Evolutionary conservation across 2,113 vertebrate species (phyloP), one percentile per base, ranked within the genome.

Genomic region (Ciconia maguari): DNA sequence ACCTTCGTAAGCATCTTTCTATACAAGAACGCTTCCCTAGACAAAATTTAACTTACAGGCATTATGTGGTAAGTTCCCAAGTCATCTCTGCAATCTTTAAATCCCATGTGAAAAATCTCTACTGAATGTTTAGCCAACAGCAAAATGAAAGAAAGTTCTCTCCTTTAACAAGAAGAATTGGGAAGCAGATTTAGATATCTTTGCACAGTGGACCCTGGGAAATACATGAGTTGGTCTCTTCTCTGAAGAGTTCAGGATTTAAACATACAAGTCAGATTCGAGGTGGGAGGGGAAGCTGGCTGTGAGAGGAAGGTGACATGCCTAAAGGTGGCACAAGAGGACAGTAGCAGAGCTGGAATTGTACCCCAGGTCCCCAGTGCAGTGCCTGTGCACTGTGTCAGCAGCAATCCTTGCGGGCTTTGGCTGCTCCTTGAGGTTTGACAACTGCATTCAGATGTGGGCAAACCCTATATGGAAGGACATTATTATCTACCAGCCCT

Each of bases 261-360:
- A 58, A 46, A 42, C 13, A 14, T 24, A 11, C 19, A 16, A 10
- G 41, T 16, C 62, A 46, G 38, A 44, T 44, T 55, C 0, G 9
- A 61, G 51, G 18, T 65, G 71, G 36, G 62, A 82, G 58, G 52
- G 8, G 46, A 77, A 49, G 41, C 5, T 0, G 3, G n/a, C 57
- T 48, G 62, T 1, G 7, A 74, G 83, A 64, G 64, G 66, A 92
- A 84, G 90, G 44, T 66, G 52, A 76, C 25, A 3, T 62, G 81
- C 80, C 91, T 89, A 77, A 85, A 83, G 60, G 89, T 83, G 76
- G 58, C 83, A 94, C 64, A 79, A 90, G 75, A 90, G 88, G 70
- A 92, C 85, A 87, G 76, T 11, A 72, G 79, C 82, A 93, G 80
- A 93, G 48, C 80, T 92, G 83, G 81, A 46, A 20, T 15, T 41